Conservation (phyloP, 2,797 vertebrate species). For the Rhinoraja longicauda region DNA sequence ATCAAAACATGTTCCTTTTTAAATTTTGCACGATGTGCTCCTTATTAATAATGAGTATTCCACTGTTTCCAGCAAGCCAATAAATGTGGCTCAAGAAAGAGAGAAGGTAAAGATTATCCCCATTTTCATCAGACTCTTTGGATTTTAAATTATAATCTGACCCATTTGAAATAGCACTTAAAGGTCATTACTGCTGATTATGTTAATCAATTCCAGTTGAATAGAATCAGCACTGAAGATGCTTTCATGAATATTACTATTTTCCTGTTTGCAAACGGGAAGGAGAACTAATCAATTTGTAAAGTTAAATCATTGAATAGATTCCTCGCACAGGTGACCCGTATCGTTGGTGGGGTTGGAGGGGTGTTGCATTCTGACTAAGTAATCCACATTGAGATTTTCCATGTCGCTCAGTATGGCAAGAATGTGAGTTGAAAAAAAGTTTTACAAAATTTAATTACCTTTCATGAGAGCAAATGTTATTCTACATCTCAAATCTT, state of each 20-base stretch:
- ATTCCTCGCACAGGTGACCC: neutral
- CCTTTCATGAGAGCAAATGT: too few relatives aligned
- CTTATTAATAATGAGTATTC: neutral
- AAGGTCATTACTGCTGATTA: neutral
- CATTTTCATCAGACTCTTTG: neutral
- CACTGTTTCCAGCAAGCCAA: neutral
- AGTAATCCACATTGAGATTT: too few relatives aligned
- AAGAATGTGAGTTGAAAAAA: too few relatives aligned
- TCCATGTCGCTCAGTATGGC: too few relatives aligned
- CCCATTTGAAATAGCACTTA: neutral
- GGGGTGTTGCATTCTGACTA: too few relatives aligned
- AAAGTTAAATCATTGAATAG: neutral
- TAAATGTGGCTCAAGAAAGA: neutral
- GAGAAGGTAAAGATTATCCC: neutral
- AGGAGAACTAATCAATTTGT: neutral
- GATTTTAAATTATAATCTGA: slow-evolving; percentile 18
- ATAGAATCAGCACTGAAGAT: neutral
- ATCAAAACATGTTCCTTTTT: neutral
- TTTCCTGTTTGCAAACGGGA: neutral
- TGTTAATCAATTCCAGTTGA: neutral
- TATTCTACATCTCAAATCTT: too few relatives aligned
- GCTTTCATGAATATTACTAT: neutral
- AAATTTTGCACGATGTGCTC: neutral
- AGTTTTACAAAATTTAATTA: too few relatives aligned
- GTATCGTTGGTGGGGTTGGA: too few relatives aligned